These are phyloP conservation scores for Rhea americana DNA, from an alignment of 2,113 vertebrate species.

Conservation along the genomic window DNA sequence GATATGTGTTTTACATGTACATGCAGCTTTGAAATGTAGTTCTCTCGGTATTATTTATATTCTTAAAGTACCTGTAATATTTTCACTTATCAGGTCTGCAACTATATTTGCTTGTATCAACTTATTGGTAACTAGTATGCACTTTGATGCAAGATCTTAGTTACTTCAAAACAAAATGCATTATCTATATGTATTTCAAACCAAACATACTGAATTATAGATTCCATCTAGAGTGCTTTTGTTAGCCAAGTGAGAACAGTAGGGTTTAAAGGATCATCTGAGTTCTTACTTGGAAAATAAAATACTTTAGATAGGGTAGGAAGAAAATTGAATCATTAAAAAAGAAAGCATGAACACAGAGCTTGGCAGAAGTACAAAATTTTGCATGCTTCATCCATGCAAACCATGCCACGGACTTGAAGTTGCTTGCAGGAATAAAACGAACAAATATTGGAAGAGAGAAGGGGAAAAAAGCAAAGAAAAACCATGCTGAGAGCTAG, in stretches of 20 bases:
- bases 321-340: neutral
- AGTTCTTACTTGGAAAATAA: neutral
- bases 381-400: neutral
- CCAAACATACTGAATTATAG: neutral
- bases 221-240: neutral
- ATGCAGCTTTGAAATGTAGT: neutral
- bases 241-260: neutral
- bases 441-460: neutral
- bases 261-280: neutral
- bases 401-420: neutral
- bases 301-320: neutral
- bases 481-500: neutral
- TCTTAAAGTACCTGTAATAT: neutral
- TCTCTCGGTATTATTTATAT: neutral
- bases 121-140: neutral
- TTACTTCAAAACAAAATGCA: neutral
- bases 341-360: neutral
- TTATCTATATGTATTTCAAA: neutral
- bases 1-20: neutral
- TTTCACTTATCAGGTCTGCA: neutral
- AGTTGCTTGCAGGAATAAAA: neutral
- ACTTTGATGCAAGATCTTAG: neutral
- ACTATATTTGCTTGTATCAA: neutral
- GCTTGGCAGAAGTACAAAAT: neutral
- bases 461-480: neutral